These are phyloP conservation scores for Papilio dardanus DNA, from an alignment of 1,140 invertebrate genomes.

Conservation along the genomic window DNA sequence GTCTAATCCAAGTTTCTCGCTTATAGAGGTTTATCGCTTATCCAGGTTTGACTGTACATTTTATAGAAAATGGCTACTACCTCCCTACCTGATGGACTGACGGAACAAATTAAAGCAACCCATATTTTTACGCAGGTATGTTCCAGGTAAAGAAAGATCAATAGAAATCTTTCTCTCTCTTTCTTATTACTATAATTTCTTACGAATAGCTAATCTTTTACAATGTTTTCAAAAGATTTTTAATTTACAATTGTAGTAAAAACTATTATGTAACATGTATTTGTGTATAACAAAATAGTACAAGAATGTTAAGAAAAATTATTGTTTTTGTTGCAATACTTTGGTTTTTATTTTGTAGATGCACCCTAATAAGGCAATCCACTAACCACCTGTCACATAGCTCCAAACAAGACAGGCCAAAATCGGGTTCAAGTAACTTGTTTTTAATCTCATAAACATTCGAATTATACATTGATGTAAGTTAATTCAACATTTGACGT, in stretches of 20 bases:
- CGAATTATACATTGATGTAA: neutral
- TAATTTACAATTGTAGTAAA: constrained; percentile 13
- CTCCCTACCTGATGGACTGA: neutral
- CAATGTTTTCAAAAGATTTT: neutral
- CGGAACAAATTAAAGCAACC: neutral
- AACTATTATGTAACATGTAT: neutral
- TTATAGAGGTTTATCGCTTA: no score
- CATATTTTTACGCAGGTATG: neutral
- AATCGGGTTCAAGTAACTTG: neutral
- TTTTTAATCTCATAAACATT: neutral
- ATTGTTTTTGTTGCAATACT: neutral
- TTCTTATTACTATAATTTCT: neutral
- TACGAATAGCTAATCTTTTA: neutral
- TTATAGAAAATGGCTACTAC: no score
- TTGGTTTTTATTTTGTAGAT: neutral
- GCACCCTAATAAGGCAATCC: neutral
- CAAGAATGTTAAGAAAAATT: neutral
- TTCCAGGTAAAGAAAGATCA: neutral
- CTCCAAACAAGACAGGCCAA: neutral
- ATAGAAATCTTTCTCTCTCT: neutral
- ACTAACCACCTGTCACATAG: neutral
- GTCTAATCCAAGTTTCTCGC: no score
- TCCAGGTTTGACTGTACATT: no score
- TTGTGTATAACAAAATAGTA: neutral
- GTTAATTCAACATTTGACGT: neutral